A percentile compares a stretch with the other conserved stretches of the same genome.
Conservation (phyloP, 64 coral and sea anemone genomes). For the Montipora cactus region DNA sequence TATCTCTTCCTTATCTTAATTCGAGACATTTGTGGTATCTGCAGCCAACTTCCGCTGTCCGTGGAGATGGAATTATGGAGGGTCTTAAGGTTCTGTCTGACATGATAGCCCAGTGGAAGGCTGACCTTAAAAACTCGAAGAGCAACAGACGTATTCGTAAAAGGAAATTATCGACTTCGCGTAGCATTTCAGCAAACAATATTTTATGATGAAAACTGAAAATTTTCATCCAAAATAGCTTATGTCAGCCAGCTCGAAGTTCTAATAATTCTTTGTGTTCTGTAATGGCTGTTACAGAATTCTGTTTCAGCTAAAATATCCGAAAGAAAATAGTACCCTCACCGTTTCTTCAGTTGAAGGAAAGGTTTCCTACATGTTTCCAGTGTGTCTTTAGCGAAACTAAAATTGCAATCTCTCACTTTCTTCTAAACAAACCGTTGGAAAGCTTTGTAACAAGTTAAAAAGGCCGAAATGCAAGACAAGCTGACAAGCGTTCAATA, state of each 20-base stretch:
- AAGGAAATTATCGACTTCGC: slow-evolving; percentile 65
- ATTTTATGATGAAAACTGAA: slow-evolving; percentile 60
- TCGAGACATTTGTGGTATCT: slow-evolving; percentile 90
- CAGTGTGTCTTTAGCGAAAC: neutral
- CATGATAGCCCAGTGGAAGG: slow-evolving; percentile 94
- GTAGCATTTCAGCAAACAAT: slow-evolving; percentile 86
- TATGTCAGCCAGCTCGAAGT: neutral
- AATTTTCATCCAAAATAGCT: neutral
- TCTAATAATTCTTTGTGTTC: too few species aligned
- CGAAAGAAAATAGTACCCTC: too few species aligned
- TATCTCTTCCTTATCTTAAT: slow-evolving; percentile 82
- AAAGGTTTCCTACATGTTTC: neutral
- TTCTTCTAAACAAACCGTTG: neutral
- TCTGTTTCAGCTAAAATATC: too few species aligned
- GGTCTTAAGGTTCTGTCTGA: slow-evolving; percentile 76
- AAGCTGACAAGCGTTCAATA: too few species aligned
- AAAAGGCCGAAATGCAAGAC: too few species aligned
- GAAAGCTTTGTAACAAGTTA: neutral
- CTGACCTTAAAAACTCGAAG: slow-evolving; percentile 80
- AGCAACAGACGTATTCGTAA: slow-evolving; percentile 57
- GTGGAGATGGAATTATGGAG: slow-evolving; percentile 86
- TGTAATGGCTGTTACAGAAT: too few species aligned
- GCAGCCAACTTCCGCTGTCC: slow-evolving; percentile 85
- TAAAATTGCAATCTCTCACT: neutral
- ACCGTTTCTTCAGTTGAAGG: too few species aligned